Percentiles rank a stretch among this genome's conserved stretches.
Conservation (phyloP, 2,888 invertebrate genomes). For the Cantharis flavilabris region DNA sequence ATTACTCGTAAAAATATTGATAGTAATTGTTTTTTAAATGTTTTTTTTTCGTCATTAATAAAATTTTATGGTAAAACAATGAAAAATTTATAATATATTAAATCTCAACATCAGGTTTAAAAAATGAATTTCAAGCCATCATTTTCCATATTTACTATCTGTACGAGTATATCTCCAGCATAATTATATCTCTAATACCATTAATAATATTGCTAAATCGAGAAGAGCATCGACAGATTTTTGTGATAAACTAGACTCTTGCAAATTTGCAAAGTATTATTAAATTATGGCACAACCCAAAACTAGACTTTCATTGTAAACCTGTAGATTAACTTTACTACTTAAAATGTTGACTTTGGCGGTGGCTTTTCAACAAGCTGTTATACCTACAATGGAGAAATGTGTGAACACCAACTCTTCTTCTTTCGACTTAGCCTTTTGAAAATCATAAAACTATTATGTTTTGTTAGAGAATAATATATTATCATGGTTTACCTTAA, state of each 20-base stretch:
- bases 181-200: no score
- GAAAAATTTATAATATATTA: background rate
- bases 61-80: background rate
- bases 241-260: background rate
- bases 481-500: background rate
- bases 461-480: background rate
- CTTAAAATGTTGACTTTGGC: background rate
- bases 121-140: background rate
- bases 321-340: background rate
- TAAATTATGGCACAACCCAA: background rate
- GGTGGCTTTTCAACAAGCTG: background rate
- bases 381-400: background rate
- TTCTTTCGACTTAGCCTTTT: background rate
- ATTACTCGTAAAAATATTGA: conserved; percentile 7
- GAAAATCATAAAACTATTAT: background rate
- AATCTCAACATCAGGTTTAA: background rate
- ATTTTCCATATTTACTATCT: no score
- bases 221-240: background rate
- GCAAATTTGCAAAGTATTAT: background rate
- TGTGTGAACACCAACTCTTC: background rate
- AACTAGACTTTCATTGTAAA: background rate
- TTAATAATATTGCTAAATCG: background rate
- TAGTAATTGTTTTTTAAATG: conserved; percentile 3
- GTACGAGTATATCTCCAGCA: no score
- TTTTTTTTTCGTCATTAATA: background rate